Percentiles rank a stretch among this genome's conserved stretches.
Conservation (phyloP, 2,888 invertebrate species). For the Tiliacea aurago region DNA sequence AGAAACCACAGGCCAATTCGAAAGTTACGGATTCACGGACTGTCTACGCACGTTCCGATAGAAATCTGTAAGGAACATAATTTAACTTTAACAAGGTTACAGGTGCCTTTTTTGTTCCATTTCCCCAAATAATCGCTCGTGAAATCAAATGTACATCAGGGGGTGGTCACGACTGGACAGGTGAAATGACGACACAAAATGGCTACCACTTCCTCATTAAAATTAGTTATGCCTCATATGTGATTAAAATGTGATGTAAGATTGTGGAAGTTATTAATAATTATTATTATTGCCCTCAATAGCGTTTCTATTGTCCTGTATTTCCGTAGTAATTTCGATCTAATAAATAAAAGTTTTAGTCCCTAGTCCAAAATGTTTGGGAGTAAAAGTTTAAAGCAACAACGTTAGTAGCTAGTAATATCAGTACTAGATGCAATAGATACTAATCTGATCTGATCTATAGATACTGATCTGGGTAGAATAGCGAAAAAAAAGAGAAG, state of each 20-base stretch:
- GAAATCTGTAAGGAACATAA: slow-evolving; percentile 53
- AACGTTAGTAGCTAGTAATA: background rate
- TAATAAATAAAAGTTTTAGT: background rate
- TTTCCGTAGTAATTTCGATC: slow-evolving; percentile 43
- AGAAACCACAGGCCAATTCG: slow-evolving; percentile 27
- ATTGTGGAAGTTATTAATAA: slow-evolving; percentile 59
- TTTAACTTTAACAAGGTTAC: slow-evolving; percentile 58
- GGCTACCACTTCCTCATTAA: slow-evolving; percentile 62
- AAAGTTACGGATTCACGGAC: slow-evolving; percentile 34
- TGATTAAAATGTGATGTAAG: slow-evolving; percentile 62
- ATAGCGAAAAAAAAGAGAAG: background rate
- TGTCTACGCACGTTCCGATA: slow-evolving; percentile 41
- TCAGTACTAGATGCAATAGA: background rate
- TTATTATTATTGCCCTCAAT: slow-evolving; percentile 30
- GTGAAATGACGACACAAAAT: slow-evolving; percentile 66
- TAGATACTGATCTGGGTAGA: background rate
- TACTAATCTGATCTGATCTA: too few relatives aligned
- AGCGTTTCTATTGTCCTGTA: slow-evolving; percentile 37
- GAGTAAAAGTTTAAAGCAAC: background rate
- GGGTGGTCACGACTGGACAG: slow-evolving; percentile 61
- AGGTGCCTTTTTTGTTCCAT: slow-evolving; percentile 66
- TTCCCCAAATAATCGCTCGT: slow-evolving; percentile 75
- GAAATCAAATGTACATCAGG: slow-evolving; percentile 74
- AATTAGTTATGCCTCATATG: slow-evolving; percentile 62
- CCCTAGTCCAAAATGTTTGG: background rate